Evolutionary conservation across 2,113 vertebrate species (phyloP), one percentile per base, ranked within the genome.

Genomic region (Thunnus thynnus): DNA sequence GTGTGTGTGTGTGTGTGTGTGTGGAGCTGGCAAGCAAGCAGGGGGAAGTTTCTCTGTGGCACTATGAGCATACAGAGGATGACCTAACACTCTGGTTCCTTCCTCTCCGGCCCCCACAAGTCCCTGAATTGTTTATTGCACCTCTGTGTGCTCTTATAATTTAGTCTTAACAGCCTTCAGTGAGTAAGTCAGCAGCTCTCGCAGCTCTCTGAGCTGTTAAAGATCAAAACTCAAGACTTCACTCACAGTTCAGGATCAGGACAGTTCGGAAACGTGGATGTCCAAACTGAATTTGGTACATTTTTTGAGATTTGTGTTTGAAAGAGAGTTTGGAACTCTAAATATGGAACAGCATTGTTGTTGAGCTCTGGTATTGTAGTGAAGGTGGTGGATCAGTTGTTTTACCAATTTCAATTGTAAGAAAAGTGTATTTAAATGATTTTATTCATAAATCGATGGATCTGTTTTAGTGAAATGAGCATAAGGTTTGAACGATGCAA

Each of bases 41-140:
- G 67, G 84, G 80, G 84, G 85, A 83, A 83, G 84, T 89, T 87
- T 89, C 78, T 82, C 80, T 65, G 84, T 83, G 83, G 83, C 80
- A 80, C 84, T 85, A 75, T 79, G 81, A 88, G 86, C 84, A 76
- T 57, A 82, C 87, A 88, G 85, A 91, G 84, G 89, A 91, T 85
- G 89, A 91, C 90, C 80, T 92, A 82, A 91, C 83, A 57, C 86
- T 78, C 73, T 5, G 67, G 87, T 90, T 93, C 89, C 92, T 93
- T 91, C 89, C 89, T 89, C 83, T 74, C 64, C 20, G 61, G 74
- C 83, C 88, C 72, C 73, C 80, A 64, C 79, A 75, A 78, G 85
- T 73, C 88, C 83, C 74, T 74, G 73, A 71, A 83, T 87, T 89
- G 90, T 90, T 90, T 72, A 68, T 69, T 52, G 82, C 75, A 84